Conservation (phyloP, 2,113 vertebrate genomes). For the Psephotus haematonotus region DNA sequence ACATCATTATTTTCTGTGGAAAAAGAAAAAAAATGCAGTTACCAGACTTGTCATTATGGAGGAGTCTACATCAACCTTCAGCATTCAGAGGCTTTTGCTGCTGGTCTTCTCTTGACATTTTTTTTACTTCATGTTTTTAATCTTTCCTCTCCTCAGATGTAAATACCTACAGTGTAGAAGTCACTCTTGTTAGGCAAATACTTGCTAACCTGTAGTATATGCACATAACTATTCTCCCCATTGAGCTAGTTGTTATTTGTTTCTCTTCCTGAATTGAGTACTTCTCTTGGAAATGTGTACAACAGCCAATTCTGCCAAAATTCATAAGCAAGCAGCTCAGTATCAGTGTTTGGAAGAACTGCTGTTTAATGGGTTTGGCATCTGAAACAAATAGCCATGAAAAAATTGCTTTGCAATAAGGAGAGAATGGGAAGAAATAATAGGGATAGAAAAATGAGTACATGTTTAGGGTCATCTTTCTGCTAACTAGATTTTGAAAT, state of each 20-base stretch:
- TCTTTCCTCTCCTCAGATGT: not conserved
- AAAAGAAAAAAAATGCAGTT: not conserved
- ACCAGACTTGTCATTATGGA: not conserved
- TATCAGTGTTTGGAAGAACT: not conserved
- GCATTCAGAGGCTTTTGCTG: not conserved
- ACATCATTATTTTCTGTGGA: not conserved
- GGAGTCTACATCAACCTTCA: not conserved
- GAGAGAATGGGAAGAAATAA: not conserved
- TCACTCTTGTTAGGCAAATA: not conserved
- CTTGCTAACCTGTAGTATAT: not conserved
- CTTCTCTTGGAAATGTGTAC: not conserved
- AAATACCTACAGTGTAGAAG: not conserved
- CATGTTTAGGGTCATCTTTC: not conserved
- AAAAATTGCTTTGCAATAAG: not conserved
- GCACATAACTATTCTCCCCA: not conserved
- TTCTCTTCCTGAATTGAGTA: not conserved
- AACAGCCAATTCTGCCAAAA: not conserved
- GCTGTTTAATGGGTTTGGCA: not conserved
- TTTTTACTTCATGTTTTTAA: not conserved
- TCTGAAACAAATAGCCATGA: not conserved
- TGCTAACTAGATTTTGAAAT: not conserved
- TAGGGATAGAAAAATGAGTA: not conserved
- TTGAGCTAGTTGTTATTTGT: not conserved
- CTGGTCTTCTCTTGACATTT: not conserved
- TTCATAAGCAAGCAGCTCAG: not conserved